A percentile compares a stretch with the other conserved stretches of the same genome.
Evolutionary conservation across 1,140 invertebrate genomes (phyloP).

Genomic region (Neodiprion pinetum): DNA sequence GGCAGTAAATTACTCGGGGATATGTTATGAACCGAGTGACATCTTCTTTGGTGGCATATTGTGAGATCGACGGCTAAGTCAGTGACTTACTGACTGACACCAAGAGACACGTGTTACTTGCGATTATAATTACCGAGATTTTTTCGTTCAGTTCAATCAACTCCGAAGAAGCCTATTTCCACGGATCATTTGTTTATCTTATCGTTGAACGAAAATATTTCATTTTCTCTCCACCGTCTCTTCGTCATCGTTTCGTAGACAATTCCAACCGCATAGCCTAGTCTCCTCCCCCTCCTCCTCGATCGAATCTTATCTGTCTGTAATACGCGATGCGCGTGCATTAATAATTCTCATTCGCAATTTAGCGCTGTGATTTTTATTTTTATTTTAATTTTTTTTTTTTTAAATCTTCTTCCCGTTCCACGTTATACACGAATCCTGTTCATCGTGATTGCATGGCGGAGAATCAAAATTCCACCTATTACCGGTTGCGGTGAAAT

Average conservation of each 20-base stretch:
- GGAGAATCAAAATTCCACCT: no score
- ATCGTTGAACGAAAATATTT: not conserved
- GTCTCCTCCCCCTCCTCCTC: no score
- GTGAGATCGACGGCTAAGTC: not conserved
- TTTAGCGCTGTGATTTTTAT: no score
- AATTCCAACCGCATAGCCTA: no score
- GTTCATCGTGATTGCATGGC: no score
- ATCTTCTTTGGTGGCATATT: slow-evolving; percentile 5
- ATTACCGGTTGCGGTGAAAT: no score
- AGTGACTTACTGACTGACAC: not conserved
- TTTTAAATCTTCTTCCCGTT: no score
- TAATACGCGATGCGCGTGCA: not conserved
- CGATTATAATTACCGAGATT: not conserved
- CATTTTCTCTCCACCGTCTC: not conserved
- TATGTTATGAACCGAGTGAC: not conserved
- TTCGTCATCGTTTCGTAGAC: no score
- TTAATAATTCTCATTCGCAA: not conserved
- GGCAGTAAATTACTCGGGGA: not conserved
- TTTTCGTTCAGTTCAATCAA: not conserved
- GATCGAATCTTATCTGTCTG: no score
- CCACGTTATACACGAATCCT: no score
- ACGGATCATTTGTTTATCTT: not conserved
- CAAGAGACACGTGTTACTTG: not conserved
- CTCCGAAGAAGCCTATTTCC: not conserved
- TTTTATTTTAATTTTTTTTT: no score